Base-by-base conservation (phyloP, 1,140 invertebrate genomes). In the Phymastichus coffea region DNA sequence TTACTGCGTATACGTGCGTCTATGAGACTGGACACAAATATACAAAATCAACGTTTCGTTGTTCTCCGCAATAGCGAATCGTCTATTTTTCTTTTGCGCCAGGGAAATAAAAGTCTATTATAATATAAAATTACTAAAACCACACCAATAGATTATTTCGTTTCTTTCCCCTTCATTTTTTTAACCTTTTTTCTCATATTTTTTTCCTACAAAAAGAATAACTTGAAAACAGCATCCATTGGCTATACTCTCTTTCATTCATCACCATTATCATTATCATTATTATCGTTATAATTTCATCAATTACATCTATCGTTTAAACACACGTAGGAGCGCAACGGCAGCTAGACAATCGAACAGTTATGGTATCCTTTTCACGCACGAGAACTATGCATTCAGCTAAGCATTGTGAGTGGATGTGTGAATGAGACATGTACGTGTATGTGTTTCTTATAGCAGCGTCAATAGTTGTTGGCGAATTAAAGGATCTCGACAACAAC, bases 271-370 rank as follows among this genome's bases (percentile, higher is more conserved):
- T 33, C 46, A 9, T 51, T 26, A 7, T 48, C 48, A n/a, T 41
- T 12, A 49, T 44, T 52, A 33, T 47, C 23, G 35, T 40, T 38
- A 40, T 60, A 54, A 54, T 54, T n/a, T 60, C 37, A 17, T 60
- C 33, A 47, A 8, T 46, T 56, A 46, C 20, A 7, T 17, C 54
- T 60, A 54, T 60, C 1, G 14, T 59, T 59, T 38, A 51, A 63
- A 68, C 57, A 70, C 61, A 67, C 67, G 69, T 62, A 71, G 65
- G 66, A 73, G 69, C 70, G 63, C 69, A 75, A 76, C 73, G 74
- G 69, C 70, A 75, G 73, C 75, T 74, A 73, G 60, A 77, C 68
- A 68, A 76, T 77, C 73, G 75, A 77, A 77, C 74, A 79, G 75
- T 78, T 77, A 73, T 72, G 75, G 75, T 74, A 76, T 71, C 64